Base-by-base conservation (phyloP, 2,888 invertebrate genomes). In the Baccha elongata region DNA sequence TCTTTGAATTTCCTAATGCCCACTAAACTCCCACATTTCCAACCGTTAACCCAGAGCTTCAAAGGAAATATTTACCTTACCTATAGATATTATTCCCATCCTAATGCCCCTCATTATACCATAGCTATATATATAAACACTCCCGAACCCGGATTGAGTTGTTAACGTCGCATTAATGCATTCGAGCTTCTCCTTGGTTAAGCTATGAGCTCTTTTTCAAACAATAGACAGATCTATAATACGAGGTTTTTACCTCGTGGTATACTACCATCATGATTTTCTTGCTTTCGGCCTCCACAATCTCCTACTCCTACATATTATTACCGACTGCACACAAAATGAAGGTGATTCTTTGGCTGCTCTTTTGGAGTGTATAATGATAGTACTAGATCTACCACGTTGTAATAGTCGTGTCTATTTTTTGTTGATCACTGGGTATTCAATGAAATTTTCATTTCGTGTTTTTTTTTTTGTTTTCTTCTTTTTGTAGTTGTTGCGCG, bases 371-470 rank as follows among this genome's bases (percentile, higher is more conserved):
- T 15, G 8, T 8, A 13, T 6, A 65, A 53, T 73, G 40, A 72
- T 72, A 53, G 72, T 73, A 64, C 53, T 40, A 55, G 65, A 58
- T 55, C 46, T 46, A 29, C 42, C 72, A 21, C 21, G 58, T 58
- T 50, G 48, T 29, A 40, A 37, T 65, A 48, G 69, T 69, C 42
- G 69, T 42, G 55, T 17, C 35, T 74, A 50, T 44, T 44, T 78
- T 44, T 58, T 78, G 44, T 67, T 65, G 58, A 55, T 65, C 60
- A 65, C 73, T 72, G 32, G 50, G 29, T 58, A 42, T 72, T 65
- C 58, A 72, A 65, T 72, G 65, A 72, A 79, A 79, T 67, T 58
- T 58, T 55, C 69, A 26, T 48, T 53, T 69, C 69, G 37, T 58
- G 35, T 26, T 23, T 50, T 26, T 50, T 26, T 26, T 23, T 48